Conservation (phyloP, 2,113 vertebrate species). For the Chroicocephalus ridibundus region DNA sequence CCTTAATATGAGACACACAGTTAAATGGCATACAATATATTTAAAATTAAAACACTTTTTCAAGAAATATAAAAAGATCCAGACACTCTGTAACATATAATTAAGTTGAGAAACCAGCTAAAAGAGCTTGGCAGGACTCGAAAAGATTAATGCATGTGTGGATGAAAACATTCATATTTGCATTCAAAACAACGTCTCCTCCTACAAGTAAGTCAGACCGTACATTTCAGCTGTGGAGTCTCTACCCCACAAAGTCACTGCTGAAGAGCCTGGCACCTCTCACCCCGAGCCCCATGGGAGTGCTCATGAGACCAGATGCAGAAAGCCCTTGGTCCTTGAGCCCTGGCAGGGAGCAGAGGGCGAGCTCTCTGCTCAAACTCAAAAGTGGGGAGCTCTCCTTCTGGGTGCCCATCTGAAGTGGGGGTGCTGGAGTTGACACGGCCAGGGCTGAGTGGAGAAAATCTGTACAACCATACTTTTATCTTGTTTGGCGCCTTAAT, state of each 20-base stretch:
- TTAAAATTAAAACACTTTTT: constrained; percentile 34
- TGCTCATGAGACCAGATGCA: not conserved
- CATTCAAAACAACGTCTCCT: not conserved
- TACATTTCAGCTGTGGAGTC: not conserved
- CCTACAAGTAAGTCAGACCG: not conserved
- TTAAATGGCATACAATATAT: not conserved
- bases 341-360: not conserved
- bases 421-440: not conserved
- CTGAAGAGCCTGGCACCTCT: fast-evolving
- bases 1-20: not conserved
- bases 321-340: not conserved
- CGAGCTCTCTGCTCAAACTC: too few relatives aligned
- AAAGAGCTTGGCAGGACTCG: constrained; percentile 10
- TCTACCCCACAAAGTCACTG: not conserved
- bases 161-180: constrained; percentile 2
- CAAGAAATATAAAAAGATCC: constrained; percentile 4
- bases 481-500: not conserved
- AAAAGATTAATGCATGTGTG: not conserved
- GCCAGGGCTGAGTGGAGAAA: not conserved
- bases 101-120: constrained; percentile 29
- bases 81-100: not conserved
- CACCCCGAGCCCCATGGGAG: not conserved
- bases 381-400: not conserved
- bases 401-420: not conserved
- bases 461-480: not conserved